phyloP scores from a whole-genome alignment of 2,888 invertebrate genomes.

The Stramonita haemastoma region DNA sequence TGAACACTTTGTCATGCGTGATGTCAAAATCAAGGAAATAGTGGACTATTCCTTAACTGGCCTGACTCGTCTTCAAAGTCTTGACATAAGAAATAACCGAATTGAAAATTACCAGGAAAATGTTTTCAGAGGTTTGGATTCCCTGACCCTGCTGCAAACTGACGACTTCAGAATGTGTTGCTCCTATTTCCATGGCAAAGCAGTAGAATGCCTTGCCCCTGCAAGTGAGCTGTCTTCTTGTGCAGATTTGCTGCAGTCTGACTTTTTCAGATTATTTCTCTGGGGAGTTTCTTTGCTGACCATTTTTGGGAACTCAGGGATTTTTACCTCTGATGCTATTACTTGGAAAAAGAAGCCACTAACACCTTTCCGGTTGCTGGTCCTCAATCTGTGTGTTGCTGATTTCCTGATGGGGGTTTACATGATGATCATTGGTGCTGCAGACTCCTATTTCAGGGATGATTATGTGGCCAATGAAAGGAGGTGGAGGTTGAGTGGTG shows the following conservation, averaged over 20 bases:
- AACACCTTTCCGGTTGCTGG: conserved; percentile 29
- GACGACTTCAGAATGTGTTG: conserved; percentile 32
- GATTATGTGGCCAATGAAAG: conserved; percentile 56
- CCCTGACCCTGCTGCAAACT: neutral
- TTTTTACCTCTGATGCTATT: conserved; percentile 18
- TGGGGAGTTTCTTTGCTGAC: conserved; percentile 35
- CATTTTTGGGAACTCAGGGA: conserved; percentile 15
- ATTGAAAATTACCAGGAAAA: neutral
- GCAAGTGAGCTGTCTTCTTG: conserved; percentile 36
- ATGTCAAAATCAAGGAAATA: neutral
- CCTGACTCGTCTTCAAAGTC: neutral
- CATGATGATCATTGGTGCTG: conserved; percentile 55
- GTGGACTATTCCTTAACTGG: neutral
- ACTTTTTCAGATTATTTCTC: conserved; percentile 11
- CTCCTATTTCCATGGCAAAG: neutral
- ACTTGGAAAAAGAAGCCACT: neutral
- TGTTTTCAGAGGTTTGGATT: neutral
- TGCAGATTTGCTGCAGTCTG: conserved; percentile 1
- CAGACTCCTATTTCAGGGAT: conserved; percentile 56
- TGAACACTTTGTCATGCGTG: neutral
- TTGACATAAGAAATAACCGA: conserved; percentile 7
- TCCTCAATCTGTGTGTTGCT: conserved; percentile 45
- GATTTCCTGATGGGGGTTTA: conserved; percentile 59
- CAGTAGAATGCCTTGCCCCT: conserved; percentile 12
- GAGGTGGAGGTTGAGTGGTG: conserved; percentile 55